Base-by-base conservation (phyloP, 2,797 vertebrate species). In the Crenichthys baileyi region DNA sequence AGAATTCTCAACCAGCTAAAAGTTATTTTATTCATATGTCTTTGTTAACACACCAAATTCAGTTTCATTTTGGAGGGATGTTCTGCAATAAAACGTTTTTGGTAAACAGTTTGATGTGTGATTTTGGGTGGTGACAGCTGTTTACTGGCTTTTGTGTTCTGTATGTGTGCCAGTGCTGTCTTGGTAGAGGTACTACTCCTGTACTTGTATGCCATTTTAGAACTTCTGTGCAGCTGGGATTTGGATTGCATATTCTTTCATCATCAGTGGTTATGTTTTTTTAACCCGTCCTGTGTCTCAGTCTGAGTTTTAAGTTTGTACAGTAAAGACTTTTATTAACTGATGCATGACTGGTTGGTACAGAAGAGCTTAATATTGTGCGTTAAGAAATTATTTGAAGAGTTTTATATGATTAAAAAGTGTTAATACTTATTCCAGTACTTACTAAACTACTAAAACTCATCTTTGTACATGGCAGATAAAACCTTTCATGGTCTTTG, bases 41-140 rank as follows among this genome's bases (percentile, higher is more conserved):
- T 63, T 29, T 63, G 60, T 63, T 63, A 63, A 63, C 60, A 63
- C 60, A 31, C 60, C 60, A 63, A 63, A 63, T 63, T 36, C 29
- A 63, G 31, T 63, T 31, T 61, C 15, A 16, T 16, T 50, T 50
- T 50, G 13, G 15, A 48, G 46, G 11, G 15, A 7, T 61, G 15
- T 63, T 18, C 60, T 7, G 31, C 31, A 36, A 36, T 36, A 36
- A 36, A 36, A 36, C 31, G 31, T 36, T 36, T 36, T 3, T 6
- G 31, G 29, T 31, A 63, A 63, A 63, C 18, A 22, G 8, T 11
- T 36, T 7, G 31, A 65, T 31, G 20, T 39, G 31, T 65, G 61
- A 36, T 65, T 65, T 65, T 39, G 29, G 61, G 31, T 65, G 61
- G 61, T 22, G 8, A 31, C 3, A 65, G 29, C 29, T 63, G 15